Base-by-base conservation (phyloP, 2,888 invertebrate species). In the Acleris literana region DNA sequence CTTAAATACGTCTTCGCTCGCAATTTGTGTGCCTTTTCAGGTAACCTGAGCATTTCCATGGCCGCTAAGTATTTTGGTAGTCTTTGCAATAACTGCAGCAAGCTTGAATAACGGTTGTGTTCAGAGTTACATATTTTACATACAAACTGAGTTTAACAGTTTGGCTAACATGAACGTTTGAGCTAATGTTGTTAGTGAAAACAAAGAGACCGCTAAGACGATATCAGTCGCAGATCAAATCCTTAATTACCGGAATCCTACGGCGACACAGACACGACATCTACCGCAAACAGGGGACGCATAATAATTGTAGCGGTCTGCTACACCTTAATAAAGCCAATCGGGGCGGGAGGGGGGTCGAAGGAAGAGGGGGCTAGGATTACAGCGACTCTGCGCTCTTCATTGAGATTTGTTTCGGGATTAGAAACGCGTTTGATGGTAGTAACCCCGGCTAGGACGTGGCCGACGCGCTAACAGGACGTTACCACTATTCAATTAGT, bases 301-400 rank as follows among this genome's bases (percentile, higher is more conserved):
- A 92, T 92, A 92, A 92, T 92, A 92, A 92, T 92, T 88, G 90
- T 91, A 89, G 91, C 91, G 92, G 92, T 89, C 90, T 90, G 88
- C 87, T 91, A 90, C 90, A 91, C 92, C 92, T 92, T 92, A 92
- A 92, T 92, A 92, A 92, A 91, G 92, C 88, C 92, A 92, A 92
- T 91, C 86, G 88, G 85, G 85, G 79, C 76, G 81, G 79, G 76
- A 71, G 71, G 76, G 76, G 75, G 67, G 70, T 71, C 69, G 76
- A 73, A 75, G 75, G 76, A 59, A 76, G 76, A 77, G 76, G 72
- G 77, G 82, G 81, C 79, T 73, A 77, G 89, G 90, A 89, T 90
- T 90, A 88, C 77, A 79, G 83, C 80, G 84, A 85, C 86, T 86
- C 86, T 70, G 74, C 85, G 86, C 88, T 90, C 88, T 90, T 91